Percentiles rank a stretch among this genome's conserved stretches.
phyloP scores from a whole-genome alignment of 2,888 invertebrate genomes.

The Caenorhabditis sulstoni region DNA sequence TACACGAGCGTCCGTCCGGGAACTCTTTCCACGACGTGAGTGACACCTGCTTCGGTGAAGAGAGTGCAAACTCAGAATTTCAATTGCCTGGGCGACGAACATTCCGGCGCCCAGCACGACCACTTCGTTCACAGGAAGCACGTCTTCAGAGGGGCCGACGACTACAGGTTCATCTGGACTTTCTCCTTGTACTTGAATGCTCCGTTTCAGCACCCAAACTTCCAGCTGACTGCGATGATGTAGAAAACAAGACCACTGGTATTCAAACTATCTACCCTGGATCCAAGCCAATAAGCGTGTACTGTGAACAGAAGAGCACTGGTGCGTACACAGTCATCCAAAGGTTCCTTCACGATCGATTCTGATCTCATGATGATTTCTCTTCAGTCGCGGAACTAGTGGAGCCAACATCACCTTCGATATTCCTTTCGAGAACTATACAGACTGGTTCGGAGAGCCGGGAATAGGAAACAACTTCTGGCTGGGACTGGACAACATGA shows the following conservation, averaged over 20 bases:
- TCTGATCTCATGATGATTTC: too few species aligned
- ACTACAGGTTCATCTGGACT: slow-evolving; percentile 13
- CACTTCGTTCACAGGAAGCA: slow-evolving; percentile 29
- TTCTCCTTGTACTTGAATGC: background rate
- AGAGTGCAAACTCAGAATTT: slow-evolving; percentile 17
- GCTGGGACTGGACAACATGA: slow-evolving; percentile 68
- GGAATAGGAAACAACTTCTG: slow-evolving; percentile 62
- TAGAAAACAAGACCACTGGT: slow-evolving; percentile 19
- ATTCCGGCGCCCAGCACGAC: slow-evolving; percentile 33
- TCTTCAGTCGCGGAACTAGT: slow-evolving; percentile 36
- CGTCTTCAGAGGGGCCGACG: slow-evolving; percentile 21
- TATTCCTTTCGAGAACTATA: slow-evolving; percentile 40
- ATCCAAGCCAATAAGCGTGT: slow-evolving; percentile 23
- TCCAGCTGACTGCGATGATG: slow-evolving; percentile 47
- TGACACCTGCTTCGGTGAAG: background rate
- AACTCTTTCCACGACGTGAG: slow-evolving; percentile 38
- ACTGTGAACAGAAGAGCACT: slow-evolving; percentile 37
- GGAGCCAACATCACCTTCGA: slow-evolving; percentile 23
- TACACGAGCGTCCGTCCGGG: slow-evolving; percentile 29
- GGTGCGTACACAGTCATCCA: slow-evolving; percentile 56
- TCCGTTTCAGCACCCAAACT: slow-evolving; percentile 32
- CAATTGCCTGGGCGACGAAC: slow-evolving; percentile 54
- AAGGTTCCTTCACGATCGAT: slow-evolving; percentile 16
- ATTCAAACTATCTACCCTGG: slow-evolving; percentile 50
- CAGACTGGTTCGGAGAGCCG: slow-evolving; percentile 44